These are phyloP conservation scores for Drosophila ogumai DNA, from an alignment of 1,140 invertebrate species.

Conservation along the genomic window DNA sequence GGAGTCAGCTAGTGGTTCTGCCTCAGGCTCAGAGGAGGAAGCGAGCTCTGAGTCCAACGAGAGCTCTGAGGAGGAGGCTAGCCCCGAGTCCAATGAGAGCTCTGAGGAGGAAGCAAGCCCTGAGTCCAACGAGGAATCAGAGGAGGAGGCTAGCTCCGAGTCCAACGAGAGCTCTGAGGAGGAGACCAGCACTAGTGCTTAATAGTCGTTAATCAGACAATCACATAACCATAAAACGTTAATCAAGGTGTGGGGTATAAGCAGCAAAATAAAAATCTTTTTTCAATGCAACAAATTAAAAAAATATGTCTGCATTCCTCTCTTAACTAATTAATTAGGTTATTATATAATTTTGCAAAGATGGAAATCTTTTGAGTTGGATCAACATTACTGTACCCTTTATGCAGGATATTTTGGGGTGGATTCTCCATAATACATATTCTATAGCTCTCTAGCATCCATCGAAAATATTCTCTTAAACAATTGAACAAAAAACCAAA, in stretches of 20 bases:
- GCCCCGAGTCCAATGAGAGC: too few relatives aligned
- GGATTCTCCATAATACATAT: too few relatives aligned
- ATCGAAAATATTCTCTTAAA: background rate
- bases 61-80: background rate
- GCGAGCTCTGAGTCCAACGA: background rate
- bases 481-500: background rate
- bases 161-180: background rate
- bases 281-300: constrained; percentile 19
- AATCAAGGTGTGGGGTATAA: constrained; percentile 7
- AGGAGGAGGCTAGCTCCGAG: background rate
- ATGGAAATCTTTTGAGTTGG: background rate
- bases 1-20: background rate
- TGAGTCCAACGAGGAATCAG: background rate
- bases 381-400: background rate
- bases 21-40: background rate
- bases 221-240: background rate
- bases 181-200: background rate
- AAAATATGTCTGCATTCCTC: background rate
- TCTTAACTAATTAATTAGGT: background rate
- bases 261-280: constrained; percentile 16
- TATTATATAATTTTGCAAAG: background rate
- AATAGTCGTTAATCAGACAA: background rate
- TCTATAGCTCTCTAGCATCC: too few relatives aligned
- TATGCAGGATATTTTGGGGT: background rate
- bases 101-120: background rate